Base-by-base conservation (phyloP, 2,113 vertebrate genomes). In the Gymnogyps californianus region DNA sequence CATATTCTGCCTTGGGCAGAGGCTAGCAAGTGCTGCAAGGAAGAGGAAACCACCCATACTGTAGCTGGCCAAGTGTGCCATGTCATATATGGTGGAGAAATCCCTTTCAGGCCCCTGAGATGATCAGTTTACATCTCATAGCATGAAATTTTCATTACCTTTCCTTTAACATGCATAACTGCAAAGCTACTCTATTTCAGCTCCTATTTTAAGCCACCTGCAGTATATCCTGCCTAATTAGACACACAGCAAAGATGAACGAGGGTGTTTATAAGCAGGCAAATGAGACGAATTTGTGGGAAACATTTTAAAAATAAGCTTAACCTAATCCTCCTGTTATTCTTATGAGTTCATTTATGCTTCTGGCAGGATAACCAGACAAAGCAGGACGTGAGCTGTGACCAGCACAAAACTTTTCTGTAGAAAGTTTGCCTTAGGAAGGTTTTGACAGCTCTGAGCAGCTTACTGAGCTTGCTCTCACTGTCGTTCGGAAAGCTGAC, bases 271-370 rank as follows among this genome's bases (percentile, higher is more conserved):
- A 83, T 83, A 96, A 95, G 94, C 76, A 92, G 83, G 67, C 72
- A 97, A 97, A 95, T 87, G 72, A 90, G 76, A 81, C 13, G n/a
- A 83, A 92, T 93, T 97, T 95, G 86, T 97, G 94, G 94, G 90
- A 92, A 93, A 92, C 4, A 1, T 92, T 96, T 97, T 83, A 75
- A 94, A 96, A 97, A 97, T 86, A 92, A 96, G 76, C 83, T 90
- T 93, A 83, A 92, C 88, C 85, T 95, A 95, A 93, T 94, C 82
- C 90, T 88, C 49, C 83, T 97, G 88, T 95, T 96, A 86, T 95
- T 97, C 90, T 86, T 93, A 93, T 78, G 85, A 93, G 90, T 97
- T 95, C 96, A 94, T 96, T 86, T 95, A 86, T 89, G 83, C 69
- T 96, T 93, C 96, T 95, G 90, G 90, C 94, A 92, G 88, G 83